Percentiles rank a stretch among this genome's conserved stretches.
These are phyloP conservation scores for Lasiommata megera DNA, from an alignment of 2,888 invertebrate genomes.

Conservation along the genomic window DNA sequence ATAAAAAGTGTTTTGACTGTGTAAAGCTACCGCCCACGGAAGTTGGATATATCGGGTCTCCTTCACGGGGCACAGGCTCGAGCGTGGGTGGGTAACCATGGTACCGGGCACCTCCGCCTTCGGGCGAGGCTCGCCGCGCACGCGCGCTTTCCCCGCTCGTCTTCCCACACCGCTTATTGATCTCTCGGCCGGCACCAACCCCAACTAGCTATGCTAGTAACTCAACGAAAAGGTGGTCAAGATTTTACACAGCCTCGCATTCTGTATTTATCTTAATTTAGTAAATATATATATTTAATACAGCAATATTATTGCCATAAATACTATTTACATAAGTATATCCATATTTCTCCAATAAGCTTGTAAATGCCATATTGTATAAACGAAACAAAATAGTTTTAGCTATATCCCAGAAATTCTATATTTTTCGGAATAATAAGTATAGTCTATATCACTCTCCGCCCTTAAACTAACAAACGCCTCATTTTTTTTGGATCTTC, in stretches of 20 bases:
- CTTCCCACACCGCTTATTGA: constrained; percentile 35
- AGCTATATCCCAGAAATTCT: too few relatives aligned
- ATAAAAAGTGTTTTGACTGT: constrained; percentile 21
- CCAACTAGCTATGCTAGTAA: constrained; percentile 29
- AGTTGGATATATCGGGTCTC: constrained; percentile 56
- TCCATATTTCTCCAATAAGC: too few relatives aligned
- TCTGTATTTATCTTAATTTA: background rate
- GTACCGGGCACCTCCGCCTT: constrained; percentile 42
- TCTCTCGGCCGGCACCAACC: constrained; percentile 33
- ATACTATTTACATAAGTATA: too few relatives aligned
- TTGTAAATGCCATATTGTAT: too few relatives aligned
- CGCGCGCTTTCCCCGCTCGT: constrained; percentile 23
- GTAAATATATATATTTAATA: too few relatives aligned
- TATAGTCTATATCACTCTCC: too few relatives aligned
- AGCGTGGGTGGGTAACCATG: constrained; percentile 76
- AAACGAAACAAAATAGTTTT: too few relatives aligned
- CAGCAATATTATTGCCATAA: too few relatives aligned
- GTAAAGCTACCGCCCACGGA: constrained; percentile 51
- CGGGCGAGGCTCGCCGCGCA: constrained; percentile 21
- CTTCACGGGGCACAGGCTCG: constrained; percentile 48
- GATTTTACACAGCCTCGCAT: constrained; percentile 16
- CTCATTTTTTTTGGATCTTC: too few relatives aligned
- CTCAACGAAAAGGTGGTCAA: constrained; percentile 35
- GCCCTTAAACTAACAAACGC: too few relatives aligned
- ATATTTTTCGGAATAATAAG: too few relatives aligned